Evolutionary conservation across 2,113 vertebrate species (phyloP).

Genomic region (Syrrhaptes paradoxus): DNA sequence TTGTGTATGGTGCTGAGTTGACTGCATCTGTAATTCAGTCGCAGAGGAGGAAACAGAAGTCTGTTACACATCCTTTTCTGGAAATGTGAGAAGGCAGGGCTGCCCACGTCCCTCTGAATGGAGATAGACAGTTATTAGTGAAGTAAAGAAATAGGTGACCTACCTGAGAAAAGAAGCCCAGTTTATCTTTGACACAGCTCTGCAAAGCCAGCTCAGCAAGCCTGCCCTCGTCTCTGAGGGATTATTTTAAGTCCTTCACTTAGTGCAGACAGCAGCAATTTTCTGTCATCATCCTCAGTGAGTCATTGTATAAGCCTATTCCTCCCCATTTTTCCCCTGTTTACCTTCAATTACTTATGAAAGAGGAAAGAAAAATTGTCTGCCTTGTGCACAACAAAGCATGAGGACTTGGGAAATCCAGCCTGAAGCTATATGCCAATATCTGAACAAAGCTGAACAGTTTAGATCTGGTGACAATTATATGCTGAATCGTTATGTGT

Average conservation of each 20-base stretch:
- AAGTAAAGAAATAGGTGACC: constrained; percentile 22
- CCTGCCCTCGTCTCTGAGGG: background rate
- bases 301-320: constrained; percentile 13
- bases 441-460: background rate
- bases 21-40: background rate
- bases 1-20: background rate
- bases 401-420: constrained; percentile 6
- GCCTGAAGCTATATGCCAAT: background rate
- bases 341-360: constrained; percentile 51
- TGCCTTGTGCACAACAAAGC: constrained; percentile 11
- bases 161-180: background rate
- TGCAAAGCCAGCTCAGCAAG: background rate
- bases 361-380: constrained; percentile 43
- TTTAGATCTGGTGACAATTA: background rate
- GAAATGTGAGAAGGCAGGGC: background rate
- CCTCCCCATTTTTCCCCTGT: constrained; percentile 28
- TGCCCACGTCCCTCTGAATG: background rate
- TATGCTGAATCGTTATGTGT: background rate
- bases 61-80: background rate
- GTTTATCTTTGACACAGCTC: constrained; percentile 34
- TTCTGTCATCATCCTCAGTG: constrained; percentile 26
- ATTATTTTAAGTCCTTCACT: constrained; percentile 43
- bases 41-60: background rate
- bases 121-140: background rate
- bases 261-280: constrained; percentile 53